Evolutionary conservation across 2,888 invertebrate species (phyloP).

Genomic region (Lathronympha strigana): DNA sequence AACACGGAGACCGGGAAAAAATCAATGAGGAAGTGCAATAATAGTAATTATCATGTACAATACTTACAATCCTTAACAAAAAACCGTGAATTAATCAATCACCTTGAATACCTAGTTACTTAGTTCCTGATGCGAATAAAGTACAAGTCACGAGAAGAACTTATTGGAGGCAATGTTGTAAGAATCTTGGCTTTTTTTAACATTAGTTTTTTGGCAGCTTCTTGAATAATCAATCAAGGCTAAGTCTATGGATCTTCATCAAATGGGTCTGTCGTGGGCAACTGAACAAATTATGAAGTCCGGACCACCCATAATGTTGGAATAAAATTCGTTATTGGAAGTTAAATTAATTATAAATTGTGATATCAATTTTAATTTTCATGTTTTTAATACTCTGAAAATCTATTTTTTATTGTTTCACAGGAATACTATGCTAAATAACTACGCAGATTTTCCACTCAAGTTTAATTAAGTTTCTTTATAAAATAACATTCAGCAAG

Average conservation of each 20-base stretch:
- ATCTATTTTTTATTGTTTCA: too few relatives aligned
- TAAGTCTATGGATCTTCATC: background rate
- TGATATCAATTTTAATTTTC: too few relatives aligned
- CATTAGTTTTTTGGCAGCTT: background rate
- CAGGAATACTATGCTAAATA: too few relatives aligned
- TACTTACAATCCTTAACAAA: background rate
- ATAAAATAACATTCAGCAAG: too few relatives aligned
- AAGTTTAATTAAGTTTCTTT: too few relatives aligned
- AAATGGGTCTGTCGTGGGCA: background rate
- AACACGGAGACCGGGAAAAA: background rate
- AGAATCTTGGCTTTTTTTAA: constrained; percentile 13
- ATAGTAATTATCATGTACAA: background rate
- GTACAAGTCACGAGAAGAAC: constrained; percentile 13
- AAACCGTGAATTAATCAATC: background rate
- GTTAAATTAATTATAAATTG: too few relatives aligned
- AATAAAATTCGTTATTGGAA: too few relatives aligned
- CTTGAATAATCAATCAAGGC: background rate
- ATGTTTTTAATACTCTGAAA: too few relatives aligned
- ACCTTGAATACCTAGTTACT: constrained; percentile 1
- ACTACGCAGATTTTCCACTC: too few relatives aligned
- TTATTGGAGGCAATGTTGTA: background rate
- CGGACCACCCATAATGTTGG: background rate
- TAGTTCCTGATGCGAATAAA: constrained; percentile 13
- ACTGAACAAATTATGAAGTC: background rate
- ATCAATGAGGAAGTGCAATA: background rate